These are phyloP conservation scores for Drosophila aff. DNA, from an alignment of 1,140 invertebrate species.

Conservation along the genomic window DNA sequence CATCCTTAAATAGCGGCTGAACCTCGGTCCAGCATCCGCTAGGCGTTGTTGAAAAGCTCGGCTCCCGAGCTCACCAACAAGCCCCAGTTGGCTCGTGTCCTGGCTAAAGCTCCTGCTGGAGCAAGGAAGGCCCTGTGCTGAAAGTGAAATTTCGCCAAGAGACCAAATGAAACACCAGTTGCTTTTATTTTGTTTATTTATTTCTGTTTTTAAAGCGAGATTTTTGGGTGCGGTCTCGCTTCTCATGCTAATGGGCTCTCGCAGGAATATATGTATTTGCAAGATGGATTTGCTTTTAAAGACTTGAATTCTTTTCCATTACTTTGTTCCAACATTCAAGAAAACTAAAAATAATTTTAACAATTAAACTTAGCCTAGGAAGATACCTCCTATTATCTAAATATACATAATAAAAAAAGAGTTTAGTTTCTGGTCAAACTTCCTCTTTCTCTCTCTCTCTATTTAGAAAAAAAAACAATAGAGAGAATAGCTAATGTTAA, in stretches of 20 bases:
- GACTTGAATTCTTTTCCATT: conserved; percentile 51
- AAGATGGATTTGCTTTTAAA: conserved; percentile 52
- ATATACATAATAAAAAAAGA: conserved; percentile 19
- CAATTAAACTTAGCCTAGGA: conserved; percentile 64
- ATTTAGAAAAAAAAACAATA: conserved; percentile 13
- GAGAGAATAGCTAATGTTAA: conserved; percentile 44
- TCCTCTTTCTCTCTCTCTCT: neutral
- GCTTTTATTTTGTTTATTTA: conserved; percentile 24
- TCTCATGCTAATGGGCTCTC: conserved; percentile 29
- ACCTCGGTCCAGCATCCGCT: conserved; percentile 55
- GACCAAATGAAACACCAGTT: conserved; percentile 24
- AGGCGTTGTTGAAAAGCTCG: conserved; percentile 62
- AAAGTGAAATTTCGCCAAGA: conserved; percentile 4
- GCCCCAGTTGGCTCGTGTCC: conserved; percentile 43
- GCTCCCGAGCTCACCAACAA: conserved; percentile 8
- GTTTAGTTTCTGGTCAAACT: conserved; percentile 23
- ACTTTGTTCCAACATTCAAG: conserved; percentile 68
- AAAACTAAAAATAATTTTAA: conserved; percentile 67
- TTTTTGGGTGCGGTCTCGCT: conserved; percentile 10
- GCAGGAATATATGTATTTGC: conserved; percentile 29
- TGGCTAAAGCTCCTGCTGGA: conserved; percentile 53
- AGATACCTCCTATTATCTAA: conserved; percentile 40
- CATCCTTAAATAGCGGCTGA: conserved; percentile 82
- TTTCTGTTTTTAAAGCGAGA: conserved; percentile 44
- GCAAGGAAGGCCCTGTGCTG: conserved; percentile 6